Evolutionary conservation across 2,113 vertebrate genomes (phyloP).

Genomic region (Lagenorhynchus albirostris): DNA sequence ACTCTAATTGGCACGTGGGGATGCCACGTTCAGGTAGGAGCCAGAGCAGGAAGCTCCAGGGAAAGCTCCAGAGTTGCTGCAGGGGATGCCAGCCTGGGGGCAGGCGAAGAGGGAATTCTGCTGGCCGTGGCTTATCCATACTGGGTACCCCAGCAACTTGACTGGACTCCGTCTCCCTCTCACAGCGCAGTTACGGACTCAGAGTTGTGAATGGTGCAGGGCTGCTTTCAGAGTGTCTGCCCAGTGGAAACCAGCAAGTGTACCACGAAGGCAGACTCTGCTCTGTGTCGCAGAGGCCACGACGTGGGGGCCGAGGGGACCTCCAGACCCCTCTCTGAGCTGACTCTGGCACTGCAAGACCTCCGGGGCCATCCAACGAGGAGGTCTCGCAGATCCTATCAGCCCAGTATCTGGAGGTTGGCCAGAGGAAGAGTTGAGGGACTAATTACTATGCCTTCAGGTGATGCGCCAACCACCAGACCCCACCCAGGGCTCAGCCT

Average conservation of each 20-base stretch:
- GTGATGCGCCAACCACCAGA: too few species aligned
- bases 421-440: background rate
- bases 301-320: accelerated
- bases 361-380: background rate
- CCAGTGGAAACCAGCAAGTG: background rate
- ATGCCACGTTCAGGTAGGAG: constrained; percentile 69
- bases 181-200: background rate
- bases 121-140: background rate
- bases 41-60: constrained; percentile 59
- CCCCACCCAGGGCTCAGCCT: too few species aligned
- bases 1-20: constrained; percentile 40
- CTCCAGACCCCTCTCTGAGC: background rate
- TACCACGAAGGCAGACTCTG: background rate
- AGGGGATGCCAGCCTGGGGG: background rate
- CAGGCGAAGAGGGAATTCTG: background rate
- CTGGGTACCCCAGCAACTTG: accelerated
- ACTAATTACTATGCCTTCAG: background rate
- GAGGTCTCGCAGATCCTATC: background rate
- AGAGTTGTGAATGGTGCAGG: background rate
- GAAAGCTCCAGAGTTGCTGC: background rate
- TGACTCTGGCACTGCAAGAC: background rate
- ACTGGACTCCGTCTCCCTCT: background rate
- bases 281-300: background rate
- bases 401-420: background rate
- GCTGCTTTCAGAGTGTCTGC: background rate